Percentiles rank a stretch among this genome's conserved stretches.
phyloP scores from a whole-genome alignment of 2,797 vertebrate genomes.

The Crax fasciolata region DNA sequence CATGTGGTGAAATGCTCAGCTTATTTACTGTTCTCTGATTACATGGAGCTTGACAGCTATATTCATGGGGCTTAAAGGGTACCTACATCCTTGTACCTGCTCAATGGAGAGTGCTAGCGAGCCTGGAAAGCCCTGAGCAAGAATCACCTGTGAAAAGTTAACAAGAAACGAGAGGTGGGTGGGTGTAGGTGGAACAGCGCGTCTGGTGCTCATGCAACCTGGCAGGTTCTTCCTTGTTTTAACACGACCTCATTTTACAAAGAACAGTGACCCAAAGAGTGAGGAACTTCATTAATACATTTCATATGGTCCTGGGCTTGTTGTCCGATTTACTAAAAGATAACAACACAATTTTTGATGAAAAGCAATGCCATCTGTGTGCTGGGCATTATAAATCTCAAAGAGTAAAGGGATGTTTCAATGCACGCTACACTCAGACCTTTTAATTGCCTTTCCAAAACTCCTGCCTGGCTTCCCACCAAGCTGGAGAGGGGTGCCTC shows the following conservation, averaged over 20 bases:
- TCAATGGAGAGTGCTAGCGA: not conserved
- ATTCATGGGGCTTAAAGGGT: not conserved
- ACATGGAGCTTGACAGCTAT: not conserved
- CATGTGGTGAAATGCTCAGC: not conserved
- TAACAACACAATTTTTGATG: not conserved
- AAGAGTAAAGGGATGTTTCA: not conserved
- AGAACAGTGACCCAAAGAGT: slow-evolving; percentile 13
- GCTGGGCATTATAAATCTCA: not conserved
- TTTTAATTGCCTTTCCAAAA: slow-evolving; percentile 40
- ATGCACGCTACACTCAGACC: not conserved
- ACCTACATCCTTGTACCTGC: not conserved
- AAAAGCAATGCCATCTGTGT: not conserved
- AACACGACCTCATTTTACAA: slow-evolving; percentile 30
- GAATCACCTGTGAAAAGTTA: not conserved
- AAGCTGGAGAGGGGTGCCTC: not conserved
- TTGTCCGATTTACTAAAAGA: slow-evolving; percentile 35
- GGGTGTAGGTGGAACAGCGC: not conserved
- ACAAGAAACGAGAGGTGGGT: not conserved
- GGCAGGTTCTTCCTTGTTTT: slow-evolving; percentile 36
- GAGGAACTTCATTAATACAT: not conserved
- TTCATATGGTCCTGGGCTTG: not conserved
- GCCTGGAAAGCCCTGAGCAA: not conserved
- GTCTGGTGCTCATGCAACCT: not conserved
- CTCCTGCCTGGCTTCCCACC: not conserved
- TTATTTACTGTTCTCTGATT: not conserved